phyloP scores from a whole-genome alignment of 2,113 vertebrate species.

The Pollachius pollachius region DNA sequence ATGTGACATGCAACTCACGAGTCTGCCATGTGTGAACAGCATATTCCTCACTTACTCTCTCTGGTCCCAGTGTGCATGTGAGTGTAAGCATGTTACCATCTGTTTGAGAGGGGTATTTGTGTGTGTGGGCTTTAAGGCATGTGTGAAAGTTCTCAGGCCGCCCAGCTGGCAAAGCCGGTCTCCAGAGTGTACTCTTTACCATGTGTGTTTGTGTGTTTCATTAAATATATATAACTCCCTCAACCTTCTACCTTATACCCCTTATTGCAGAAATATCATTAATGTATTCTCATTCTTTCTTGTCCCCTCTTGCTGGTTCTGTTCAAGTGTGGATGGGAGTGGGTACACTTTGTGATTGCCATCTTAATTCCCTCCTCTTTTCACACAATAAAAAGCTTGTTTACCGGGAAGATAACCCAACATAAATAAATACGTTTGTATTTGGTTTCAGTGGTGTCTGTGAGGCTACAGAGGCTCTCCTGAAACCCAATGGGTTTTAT shows the following conservation, averaged over 20 bases:
- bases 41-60: constrained; percentile 6
- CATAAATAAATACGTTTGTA: too few species aligned
- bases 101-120: background rate
- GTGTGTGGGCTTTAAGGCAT: constrained; percentile 35
- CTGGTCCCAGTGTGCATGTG: background rate
- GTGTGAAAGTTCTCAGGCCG: constrained; percentile 50
- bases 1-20: constrained; percentile 20
- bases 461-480: too few species aligned
- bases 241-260: background rate
- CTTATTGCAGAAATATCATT: background rate
- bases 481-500: too few species aligned
- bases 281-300: too few species aligned
- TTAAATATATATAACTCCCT: background rate
- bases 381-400: too few species aligned
- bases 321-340: too few species aligned
- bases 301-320: too few species aligned
- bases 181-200: constrained; percentile 21
- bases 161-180: constrained; percentile 43
- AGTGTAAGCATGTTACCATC: background rate
- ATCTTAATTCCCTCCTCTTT: too few species aligned
- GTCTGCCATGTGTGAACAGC: constrained; percentile 29
- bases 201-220: constrained; percentile 9
- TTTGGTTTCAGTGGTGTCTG: too few species aligned
- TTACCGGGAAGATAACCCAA: too few species aligned
- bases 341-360: too few species aligned